Base-by-base conservation (phyloP, 2,888 invertebrate species). In the Diarsia mendica region DNA sequence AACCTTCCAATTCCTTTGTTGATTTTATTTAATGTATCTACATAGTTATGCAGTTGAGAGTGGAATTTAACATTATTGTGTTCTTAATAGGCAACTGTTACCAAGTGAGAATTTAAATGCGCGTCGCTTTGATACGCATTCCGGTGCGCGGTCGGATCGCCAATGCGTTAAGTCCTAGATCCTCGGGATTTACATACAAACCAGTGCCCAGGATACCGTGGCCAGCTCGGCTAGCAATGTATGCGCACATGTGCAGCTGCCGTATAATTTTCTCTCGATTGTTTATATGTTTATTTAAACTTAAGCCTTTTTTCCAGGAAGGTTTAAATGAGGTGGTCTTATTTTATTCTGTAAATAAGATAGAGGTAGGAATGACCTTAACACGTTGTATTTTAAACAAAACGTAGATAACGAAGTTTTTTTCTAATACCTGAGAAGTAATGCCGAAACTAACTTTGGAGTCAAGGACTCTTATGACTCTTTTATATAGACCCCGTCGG, bases 111-210 rank as follows among this genome's bases (percentile, higher is more conserved):
- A 63, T 68, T 67, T n/a, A 53, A 46, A 80, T 28, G 33, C 13
- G 48, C 55, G 67, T 66, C 67, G 53, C 55, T 68, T 63, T 33
- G 67, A 33, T 58, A 72, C 77, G 66, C 72, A 67, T 72, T 61
- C 77, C 53, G 46, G 18, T 46, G 46, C 51, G 65, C 73, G 67
- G 69, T 74, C 20, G 74, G 73, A 82, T 73, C 67, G 67, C 69
- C 82, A 79, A 82, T 79, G 69, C 69, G 83, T 82, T 82, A 82
- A 82, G 74, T 70, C 83, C 81, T 74, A 81, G 81, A 81, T 79
- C 67, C 79, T 70, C 23, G 46, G 74, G 81, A 81, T 81, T 81
- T 82, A 70, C 82, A 81, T 81, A 82, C 73, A 82, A 82, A 81
- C 73, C 81, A 77, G 65, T 82, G 63, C 79, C 63, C 82, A 63